A percentile compares a stretch with the other conserved stretches of the same genome.
phyloP scores from a whole-genome alignment of 2,797 vertebrate genomes.

The Sorex maritimensis region DNA sequence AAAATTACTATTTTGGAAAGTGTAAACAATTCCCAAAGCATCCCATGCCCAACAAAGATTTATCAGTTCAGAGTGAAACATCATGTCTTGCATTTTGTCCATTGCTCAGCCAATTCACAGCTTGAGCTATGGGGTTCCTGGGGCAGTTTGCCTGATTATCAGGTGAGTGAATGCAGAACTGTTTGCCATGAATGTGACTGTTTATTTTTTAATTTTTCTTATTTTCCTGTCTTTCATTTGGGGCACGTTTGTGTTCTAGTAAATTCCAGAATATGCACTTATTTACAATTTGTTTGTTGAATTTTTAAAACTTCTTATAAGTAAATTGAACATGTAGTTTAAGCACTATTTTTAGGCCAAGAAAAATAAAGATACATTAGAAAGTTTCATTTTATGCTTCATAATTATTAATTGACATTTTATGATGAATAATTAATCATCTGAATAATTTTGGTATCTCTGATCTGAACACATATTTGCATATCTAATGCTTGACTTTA shows the following conservation, averaged over 20 bases:
- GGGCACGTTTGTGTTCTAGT: conserved; percentile 83
- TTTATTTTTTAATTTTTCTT: conserved; percentile 31
- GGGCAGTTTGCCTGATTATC: conserved; percentile 41
- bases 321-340: conserved; percentile 89
- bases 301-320: conserved; percentile 91
- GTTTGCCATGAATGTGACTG: conserved; percentile 11
- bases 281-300: conserved; percentile 90
- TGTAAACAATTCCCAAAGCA: conserved; percentile 34
- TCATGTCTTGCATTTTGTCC: neutral
- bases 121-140: conserved; percentile 11
- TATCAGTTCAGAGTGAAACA: conserved; percentile 57
- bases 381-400: conserved; percentile 94
- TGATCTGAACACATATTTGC: conserved; percentile 98
- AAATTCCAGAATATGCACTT: conserved; percentile 88
- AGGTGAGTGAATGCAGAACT: conserved; percentile 67
- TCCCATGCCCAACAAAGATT: neutral
- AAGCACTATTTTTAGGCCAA: conserved; percentile 90
- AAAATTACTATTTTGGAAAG: conserved; percentile 67
- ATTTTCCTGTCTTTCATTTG: conserved; percentile 63
- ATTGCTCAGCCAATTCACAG: conserved; percentile 38
- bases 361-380: conserved; percentile 93
- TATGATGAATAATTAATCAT: conserved; percentile 98
- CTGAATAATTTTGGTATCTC: conserved; percentile 98
- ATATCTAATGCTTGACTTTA: conserved; percentile 96
- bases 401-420: conserved; percentile 98